Conservation (phyloP, 2,113 vertebrate genomes). For the Cathartes aura region DNA sequence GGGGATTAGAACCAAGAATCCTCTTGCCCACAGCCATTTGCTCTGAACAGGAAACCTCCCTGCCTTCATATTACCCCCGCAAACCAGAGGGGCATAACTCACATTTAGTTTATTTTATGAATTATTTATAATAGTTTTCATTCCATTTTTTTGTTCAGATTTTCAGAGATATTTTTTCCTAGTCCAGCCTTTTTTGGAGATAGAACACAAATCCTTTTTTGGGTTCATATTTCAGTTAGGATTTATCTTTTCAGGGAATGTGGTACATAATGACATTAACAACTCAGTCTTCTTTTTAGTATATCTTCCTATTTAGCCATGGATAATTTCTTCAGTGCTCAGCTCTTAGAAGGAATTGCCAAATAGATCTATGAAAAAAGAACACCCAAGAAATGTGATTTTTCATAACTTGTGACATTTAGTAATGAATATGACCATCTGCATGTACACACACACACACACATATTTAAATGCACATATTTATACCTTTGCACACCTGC, state of each 20-base stretch:
- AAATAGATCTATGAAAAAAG: background rate
- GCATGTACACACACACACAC: background rate
- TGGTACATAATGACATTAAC: background rate
- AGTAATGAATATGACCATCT: background rate
- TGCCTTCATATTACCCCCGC: background rate
- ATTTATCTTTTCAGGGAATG: background rate
- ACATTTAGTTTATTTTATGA: background rate
- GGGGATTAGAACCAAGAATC: constrained; percentile 12
- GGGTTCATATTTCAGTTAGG: background rate
- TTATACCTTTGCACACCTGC: background rate
- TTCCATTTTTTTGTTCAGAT: background rate
- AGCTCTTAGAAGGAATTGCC: background rate
- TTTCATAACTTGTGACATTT: background rate
- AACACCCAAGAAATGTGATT: background rate
- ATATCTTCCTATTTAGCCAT: background rate
- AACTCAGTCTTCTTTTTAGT: background rate
- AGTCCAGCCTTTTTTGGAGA: background rate
- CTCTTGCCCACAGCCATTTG: background rate
- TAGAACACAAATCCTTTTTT: background rate
- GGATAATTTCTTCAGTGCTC: background rate
- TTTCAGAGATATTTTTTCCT: background rate
- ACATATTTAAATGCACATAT: background rate
- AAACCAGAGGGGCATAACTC: background rate
- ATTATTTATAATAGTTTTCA: background rate
- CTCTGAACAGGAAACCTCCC: background rate